Evolutionary conservation across 2,888 invertebrate species (phyloP).

Genomic region (Argyresthia albistria): DNA sequence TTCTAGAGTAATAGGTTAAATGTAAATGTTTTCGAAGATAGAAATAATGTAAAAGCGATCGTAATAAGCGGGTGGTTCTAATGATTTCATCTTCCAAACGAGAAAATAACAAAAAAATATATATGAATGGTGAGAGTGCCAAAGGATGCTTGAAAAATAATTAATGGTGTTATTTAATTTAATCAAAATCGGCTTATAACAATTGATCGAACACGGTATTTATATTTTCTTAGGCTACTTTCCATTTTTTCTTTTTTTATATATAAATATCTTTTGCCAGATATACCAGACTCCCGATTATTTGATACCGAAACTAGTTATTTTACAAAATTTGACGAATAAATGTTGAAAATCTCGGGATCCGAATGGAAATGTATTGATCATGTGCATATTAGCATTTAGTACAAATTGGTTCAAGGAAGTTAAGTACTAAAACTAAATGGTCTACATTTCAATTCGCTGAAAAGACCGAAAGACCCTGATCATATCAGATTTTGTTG

Average conservation of each 20-base stretch:
- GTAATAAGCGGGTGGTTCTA: conserved; percentile 9
- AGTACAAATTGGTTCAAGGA: conserved; percentile 65
- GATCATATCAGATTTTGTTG: neutral
- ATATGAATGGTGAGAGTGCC: conserved; percentile 44
- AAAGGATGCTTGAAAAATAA: conserved; percentile 32
- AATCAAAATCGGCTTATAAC: neutral
- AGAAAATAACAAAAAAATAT: conserved; percentile 11
- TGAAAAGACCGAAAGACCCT: neutral
- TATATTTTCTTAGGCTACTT: conserved; percentile 5
- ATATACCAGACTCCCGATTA: conserved; percentile 25
- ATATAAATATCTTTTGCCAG: conserved; percentile 68
- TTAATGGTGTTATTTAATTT: conserved; percentile 6
- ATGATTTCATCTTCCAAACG: conserved; percentile 11
- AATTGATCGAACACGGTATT: conserved; percentile 16
- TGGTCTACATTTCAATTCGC: neutral
- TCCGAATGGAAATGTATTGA: conserved; percentile 14
- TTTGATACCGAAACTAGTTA: conserved; percentile 17
- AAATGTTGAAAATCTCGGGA: neutral
- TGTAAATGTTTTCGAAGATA: neutral
- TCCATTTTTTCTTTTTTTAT: conserved; percentile 19
- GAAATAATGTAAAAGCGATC: conserved; percentile 18
- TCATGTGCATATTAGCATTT: conserved; percentile 61
- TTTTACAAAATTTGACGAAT: neutral
- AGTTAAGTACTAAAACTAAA: conserved; percentile 11
- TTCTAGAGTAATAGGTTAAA: conserved; percentile 52